Percentiles rank a stretch among this genome's conserved stretches.
phyloP scores from a whole-genome alignment of 2,888 invertebrate genomes.

The Thumatha senex region DNA sequence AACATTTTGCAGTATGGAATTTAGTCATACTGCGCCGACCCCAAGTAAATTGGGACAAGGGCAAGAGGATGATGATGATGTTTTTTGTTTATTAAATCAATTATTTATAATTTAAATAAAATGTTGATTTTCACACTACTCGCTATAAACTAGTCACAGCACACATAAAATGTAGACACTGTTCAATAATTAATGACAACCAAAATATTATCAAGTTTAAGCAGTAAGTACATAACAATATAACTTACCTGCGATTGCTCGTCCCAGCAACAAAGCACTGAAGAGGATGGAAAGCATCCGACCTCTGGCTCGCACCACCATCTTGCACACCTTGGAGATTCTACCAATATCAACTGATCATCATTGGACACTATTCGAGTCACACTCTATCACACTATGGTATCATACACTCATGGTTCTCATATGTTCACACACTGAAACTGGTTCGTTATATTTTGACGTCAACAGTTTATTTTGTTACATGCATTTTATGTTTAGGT shows the following conservation, averaged over 20 bases:
- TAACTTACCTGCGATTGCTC: constrained; percentile 72
- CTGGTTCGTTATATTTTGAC: neutral
- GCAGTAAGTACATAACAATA: neutral
- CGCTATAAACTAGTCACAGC: no score
- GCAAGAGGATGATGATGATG: no score
- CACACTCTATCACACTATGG: constrained; percentile 17
- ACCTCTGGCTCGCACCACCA: constrained; percentile 61
- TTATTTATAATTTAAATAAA: no score
- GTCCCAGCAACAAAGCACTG: constrained; percentile 73
- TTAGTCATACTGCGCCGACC: no score
- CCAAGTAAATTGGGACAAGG: no score
- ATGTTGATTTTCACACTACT: no score
- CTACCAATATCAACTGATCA: constrained; percentile 56
- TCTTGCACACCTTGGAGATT: constrained; percentile 47
- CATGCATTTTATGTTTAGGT: neutral
- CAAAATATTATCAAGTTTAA: no score
- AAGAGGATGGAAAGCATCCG: constrained; percentile 73
- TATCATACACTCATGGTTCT: constrained; percentile 14
- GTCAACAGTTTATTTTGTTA: neutral
- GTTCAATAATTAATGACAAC: no score
- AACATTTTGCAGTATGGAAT: no score
- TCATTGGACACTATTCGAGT: constrained; percentile 23
- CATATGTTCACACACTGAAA: constrained; percentile 3
- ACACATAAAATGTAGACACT: no score
- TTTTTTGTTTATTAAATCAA: no score